These are phyloP conservation scores for Sula dactylatra DNA, from an alignment of 2,113 vertebrate species.

Conservation along the genomic window DNA sequence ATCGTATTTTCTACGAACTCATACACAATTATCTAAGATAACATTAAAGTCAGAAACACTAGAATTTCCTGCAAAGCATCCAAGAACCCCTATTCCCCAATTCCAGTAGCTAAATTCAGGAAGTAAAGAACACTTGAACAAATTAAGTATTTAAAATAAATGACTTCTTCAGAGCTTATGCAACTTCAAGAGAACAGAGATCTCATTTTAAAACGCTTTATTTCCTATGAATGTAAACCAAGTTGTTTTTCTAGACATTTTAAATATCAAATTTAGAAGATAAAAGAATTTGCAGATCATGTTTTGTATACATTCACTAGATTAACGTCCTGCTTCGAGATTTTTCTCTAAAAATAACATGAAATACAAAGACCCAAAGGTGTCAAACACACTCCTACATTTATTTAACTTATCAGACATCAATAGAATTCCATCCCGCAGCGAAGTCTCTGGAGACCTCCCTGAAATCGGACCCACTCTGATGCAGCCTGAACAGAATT, in stretches of 20 bases:
- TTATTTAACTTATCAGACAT: neutral
- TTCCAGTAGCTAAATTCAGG: neutral
- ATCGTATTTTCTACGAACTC: neutral
- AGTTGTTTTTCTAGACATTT: neutral
- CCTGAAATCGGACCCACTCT: neutral
- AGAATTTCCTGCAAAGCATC: neutral
- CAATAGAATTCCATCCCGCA: neutral
- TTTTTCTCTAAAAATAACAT: neutral
- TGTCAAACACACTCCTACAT: neutral
- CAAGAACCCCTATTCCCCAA: neutral
- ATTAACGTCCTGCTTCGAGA: neutral
- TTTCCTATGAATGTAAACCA: neutral
- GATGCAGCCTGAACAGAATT: neutral
- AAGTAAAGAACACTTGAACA: neutral
- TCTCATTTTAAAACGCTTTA: neutral
- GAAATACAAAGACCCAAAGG: neutral
- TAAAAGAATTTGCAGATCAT: neutral
- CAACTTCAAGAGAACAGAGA: neutral
- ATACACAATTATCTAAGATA: neutral
- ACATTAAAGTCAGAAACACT: neutral
- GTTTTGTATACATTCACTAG: accelerated
- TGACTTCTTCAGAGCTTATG: neutral
- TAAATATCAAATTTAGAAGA: neutral
- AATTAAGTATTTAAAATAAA: neutral
- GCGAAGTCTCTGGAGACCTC: neutral